Evolutionary conservation across 2,797 vertebrate species (phyloP), one percentile per base, ranked within the genome.

Genomic region (Pelochelys cantorii): DNA sequence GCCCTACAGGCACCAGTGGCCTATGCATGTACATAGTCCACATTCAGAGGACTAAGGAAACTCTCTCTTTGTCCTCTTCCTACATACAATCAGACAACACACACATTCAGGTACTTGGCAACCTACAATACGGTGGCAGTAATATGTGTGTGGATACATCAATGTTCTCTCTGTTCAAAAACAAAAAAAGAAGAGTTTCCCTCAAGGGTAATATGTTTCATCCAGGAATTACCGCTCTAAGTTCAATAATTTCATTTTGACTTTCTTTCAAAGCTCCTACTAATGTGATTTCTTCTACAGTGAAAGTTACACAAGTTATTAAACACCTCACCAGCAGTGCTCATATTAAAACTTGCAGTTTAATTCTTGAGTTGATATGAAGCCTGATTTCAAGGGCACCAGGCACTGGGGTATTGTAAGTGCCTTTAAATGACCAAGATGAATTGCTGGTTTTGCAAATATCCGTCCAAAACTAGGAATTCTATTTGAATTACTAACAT

Each of bases 401-500:
- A 98, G 98, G 98, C 98, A 98, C 98, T 96, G 95, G 95, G 98
- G 98, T 98, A 98, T 99, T 99, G 98, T 99, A 99, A 99, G 98
- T 92, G 98, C 98, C 98, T 98, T 98, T 97, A 99, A 99, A 98
- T 98, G 98, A 98, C 98, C 97, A 82, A 98, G 98, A 99, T 99
- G 98, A 99, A 99, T 98, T 98, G 98, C 98, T 99, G 98, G 99
- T 99, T 99, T 99, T 98, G 98, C 98, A 98, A 98, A 98, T 98
- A 99, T 98, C 98, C 97, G 97, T 98, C 98, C 97, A 98, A 98
- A 98, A 98, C 98, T 98, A 99, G 98, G 98, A 99, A 99, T 99
- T 99, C 98, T 99, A 98, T 99, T 99, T 99, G 99, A 99, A 99
- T 99, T 99, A 99, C 98, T 98, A 99, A 98, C 98, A 98, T 99